Evolutionary conservation across 2,113 vertebrate species (phyloP).

Genomic region (Bambusicola thoracicus): DNA sequence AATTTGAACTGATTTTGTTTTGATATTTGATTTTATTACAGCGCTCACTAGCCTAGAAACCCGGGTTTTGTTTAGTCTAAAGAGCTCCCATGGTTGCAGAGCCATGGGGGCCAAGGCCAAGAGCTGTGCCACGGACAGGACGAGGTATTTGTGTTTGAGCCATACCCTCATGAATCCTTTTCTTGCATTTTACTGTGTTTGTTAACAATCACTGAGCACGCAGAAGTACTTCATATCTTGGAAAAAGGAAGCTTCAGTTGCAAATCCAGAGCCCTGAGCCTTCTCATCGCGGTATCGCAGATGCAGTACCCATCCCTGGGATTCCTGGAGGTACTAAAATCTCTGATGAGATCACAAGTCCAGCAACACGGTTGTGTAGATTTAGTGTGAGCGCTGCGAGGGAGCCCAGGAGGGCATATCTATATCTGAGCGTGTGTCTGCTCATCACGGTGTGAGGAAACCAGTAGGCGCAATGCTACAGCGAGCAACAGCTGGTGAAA

Average conservation of each 20-base stretch:
- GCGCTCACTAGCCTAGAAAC: constrained; percentile 15
- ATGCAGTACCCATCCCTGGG: not conserved
- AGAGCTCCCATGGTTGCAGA: not conserved
- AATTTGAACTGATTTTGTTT: constrained; percentile 57
- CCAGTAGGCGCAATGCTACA: not conserved
- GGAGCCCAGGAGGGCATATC: not conserved
- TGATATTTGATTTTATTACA: constrained; percentile 44
- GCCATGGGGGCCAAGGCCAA: constrained; percentile 2
- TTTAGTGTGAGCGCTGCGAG: not conserved
- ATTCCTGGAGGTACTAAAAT: not conserved
- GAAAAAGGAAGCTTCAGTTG: not conserved
- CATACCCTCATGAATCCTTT: not conserved
- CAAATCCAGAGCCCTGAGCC: not conserved
- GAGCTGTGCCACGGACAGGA: not conserved
- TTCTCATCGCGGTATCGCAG: accelerated
- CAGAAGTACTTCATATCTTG: not conserved
- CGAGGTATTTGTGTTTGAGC: not conserved
- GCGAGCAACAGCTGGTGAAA: not conserved
- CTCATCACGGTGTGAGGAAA: not conserved
- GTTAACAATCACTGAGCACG: not conserved
- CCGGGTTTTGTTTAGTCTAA: constrained; percentile 53
- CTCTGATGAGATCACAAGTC: not conserved
- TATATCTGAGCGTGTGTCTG: accelerated
- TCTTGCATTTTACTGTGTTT: not conserved
- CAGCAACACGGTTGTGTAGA: not conserved